These are phyloP conservation scores for Drosophila grimshawi DNA, from an alignment of 1,140 invertebrate genomes.

Conservation along the genomic window DNA sequence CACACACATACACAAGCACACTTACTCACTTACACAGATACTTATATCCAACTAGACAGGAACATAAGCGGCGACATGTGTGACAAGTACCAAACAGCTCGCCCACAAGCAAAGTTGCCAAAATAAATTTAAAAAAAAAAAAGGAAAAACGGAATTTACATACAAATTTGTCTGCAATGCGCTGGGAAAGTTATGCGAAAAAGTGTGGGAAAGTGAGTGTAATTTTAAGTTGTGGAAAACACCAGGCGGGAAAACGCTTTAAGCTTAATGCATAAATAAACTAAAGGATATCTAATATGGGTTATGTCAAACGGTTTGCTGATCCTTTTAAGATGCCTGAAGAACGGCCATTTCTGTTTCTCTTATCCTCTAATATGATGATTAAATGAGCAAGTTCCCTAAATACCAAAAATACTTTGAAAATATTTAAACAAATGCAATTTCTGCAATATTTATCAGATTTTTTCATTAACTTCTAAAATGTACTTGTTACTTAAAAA, in stretches of 20 bases:
- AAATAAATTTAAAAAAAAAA: neutral
- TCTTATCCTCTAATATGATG: too few relatives aligned
- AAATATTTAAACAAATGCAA: too few relatives aligned
- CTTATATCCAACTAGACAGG: constrained; percentile 22
- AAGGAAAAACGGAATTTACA: constrained; percentile 57
- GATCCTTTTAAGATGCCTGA: too few relatives aligned
- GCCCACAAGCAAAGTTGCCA: constrained; percentile 37
- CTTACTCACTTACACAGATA: too few relatives aligned
- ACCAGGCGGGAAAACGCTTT: neutral
- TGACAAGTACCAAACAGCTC: constrained; percentile 67
- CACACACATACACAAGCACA: neutral
- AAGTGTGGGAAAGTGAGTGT: constrained; percentile 53
- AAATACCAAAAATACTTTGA: too few relatives aligned
- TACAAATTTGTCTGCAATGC: constrained; percentile 76
- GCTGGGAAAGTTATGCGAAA: constrained; percentile 23
- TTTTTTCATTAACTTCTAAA: too few relatives aligned
- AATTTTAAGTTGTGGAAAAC: constrained; percentile 14
- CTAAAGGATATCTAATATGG: neutral
- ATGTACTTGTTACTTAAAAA: too few relatives aligned
- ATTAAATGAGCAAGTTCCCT: too few relatives aligned
- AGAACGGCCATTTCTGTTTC: too few relatives aligned
- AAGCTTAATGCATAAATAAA: neutral
- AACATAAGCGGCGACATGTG: constrained; percentile 70
- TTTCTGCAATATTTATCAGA: too few relatives aligned
- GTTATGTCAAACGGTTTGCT: too few relatives aligned